Evolutionary conservation across 2,113 vertebrate genomes (phyloP), one percentile per base, ranked within the genome.

Genomic region (Gila orcuttii): DNA sequence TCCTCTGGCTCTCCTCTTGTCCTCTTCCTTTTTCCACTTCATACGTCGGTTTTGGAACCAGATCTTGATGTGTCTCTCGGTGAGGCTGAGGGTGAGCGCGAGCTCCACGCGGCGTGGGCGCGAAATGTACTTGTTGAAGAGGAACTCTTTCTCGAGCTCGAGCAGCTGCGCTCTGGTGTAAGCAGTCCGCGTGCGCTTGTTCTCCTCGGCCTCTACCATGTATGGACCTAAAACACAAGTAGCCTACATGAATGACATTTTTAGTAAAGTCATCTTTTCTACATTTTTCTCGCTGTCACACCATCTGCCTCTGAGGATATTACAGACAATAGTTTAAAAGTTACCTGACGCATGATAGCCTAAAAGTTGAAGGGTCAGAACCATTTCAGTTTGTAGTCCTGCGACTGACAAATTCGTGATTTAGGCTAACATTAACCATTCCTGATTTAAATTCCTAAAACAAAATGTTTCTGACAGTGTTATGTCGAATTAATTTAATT

Each of bases 21-120:
- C 98, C 88, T 99, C 98, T 90, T 99, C 98, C 74, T 99, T 99
- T 91, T 99, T 98, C 97, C 98, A 99, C 89, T 98, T 98, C 97
- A 98, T 97, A 87, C 97, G 94, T 8, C 97, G 95, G 91, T 98
- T 98, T 91, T 98, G 97, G 93, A 97, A 97, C 97, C 97, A 97
- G 94, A 98, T 98, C 92, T 98, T 97, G 90, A 99, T 99, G 93
- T 99, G 98, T 6, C 98, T 93, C 93, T 99, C 98, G 31, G 98
- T 99, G 90, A 99, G 96, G 94, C 97, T 97, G 85, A 99, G 93
- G 92, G 97, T 97, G 77, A 99, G 95, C 0, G 98, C 98, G 90
- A 99, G 93, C 94, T 99, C 98, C 81, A 99, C 97, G 28, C 98
- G 96, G 42, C 98, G 96, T 0, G 98, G 98, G 88, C 98, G 93